These are phyloP conservation scores for Cyprinodon brontotheroides DNA, from an alignment of 2,113 vertebrate genomes.

Conservation along the genomic window DNA sequence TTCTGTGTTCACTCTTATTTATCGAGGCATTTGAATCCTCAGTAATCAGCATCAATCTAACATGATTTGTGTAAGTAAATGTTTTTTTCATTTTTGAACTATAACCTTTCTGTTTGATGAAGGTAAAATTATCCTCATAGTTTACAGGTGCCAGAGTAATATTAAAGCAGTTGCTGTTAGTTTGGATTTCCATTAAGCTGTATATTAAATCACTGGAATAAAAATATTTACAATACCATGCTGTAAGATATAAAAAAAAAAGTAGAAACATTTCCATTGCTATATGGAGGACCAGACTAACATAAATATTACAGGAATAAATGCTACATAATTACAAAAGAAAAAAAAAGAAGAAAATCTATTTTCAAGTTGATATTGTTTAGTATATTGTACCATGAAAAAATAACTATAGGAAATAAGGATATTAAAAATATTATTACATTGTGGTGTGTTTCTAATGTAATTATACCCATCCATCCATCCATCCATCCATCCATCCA, in stretches of 20 bases:
- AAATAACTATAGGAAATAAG: background rate
- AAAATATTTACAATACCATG: constrained; percentile 1
- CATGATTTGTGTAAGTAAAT: constrained; percentile 64
- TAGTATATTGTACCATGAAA: background rate
- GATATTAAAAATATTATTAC: too few species aligned
- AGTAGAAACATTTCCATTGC: background rate
- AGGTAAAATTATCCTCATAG: constrained; percentile 64
- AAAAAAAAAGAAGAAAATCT: background rate
- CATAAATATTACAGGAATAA: background rate
- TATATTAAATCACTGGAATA: constrained; percentile 49
- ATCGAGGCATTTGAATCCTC: constrained; percentile 34
- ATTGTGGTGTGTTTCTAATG: too few species aligned
- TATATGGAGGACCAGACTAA: background rate
- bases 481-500: too few species aligned
- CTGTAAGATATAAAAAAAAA: constrained; percentile 13
- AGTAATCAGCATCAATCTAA: constrained; percentile 71
- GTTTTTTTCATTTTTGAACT: constrained; percentile 58
- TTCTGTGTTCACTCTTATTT: constrained; percentile 34
- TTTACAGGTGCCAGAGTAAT: constrained; percentile 34
- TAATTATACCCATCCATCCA: too few species aligned
- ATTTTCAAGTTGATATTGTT: background rate
- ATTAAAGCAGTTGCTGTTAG: constrained; percentile 66
- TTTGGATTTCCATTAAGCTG: constrained; percentile 56
- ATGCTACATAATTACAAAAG: background rate
- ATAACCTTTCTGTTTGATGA: constrained; percentile 61